Base-by-base conservation (phyloP, 2,888 invertebrate species). In the Oegoconia quadripuncta region DNA sequence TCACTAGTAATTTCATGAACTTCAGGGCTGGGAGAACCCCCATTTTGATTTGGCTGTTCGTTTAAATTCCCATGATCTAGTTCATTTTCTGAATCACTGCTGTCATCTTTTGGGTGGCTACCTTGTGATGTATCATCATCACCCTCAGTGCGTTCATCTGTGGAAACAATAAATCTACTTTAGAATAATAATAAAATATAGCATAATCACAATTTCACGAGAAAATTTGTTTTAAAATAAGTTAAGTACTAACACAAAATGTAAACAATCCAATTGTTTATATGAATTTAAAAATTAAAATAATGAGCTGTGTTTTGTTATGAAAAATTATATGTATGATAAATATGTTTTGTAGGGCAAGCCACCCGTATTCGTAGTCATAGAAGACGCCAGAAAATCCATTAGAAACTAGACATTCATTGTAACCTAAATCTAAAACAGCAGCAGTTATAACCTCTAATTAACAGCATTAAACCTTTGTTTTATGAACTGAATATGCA, bases 1-100 rank as follows among this genome's bases (percentile, higher is more conserved):
- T 86, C 89, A 74, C 88, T 89, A 35, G 84, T 81, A 38, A 88
- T 88, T 63, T 89, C 88, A 57, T 89, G 88, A 3, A 88, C 89
- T 54, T 89, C 90, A 28, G 80, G 80, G 37, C 69, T 77, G 13
- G 68, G 73, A 25, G 58, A 78, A 9, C 68, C 78, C 16, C 82
- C 84, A 67, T 84, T 86, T 56, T 84, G 83, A 50, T 67, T 81
- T 49, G 82, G 82, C 33, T 76, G 67, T 47, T 74, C 77, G 63
- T 71, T 63, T 36, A 56, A 38, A 26, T 47, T 49, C 20, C 55
- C 52, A 30, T 44, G 37, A n/a, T 62, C 66, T 55, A 70, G 70
- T 50, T 76, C 79, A 50, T 68, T 67, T 48, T 61, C 76, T 35
- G 80, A 81, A 32, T 83, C 83, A 73, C 64, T 66, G 46, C 71